Conservation (phyloP, 1,140 invertebrate species). For the Drosophila mayri region DNA sequence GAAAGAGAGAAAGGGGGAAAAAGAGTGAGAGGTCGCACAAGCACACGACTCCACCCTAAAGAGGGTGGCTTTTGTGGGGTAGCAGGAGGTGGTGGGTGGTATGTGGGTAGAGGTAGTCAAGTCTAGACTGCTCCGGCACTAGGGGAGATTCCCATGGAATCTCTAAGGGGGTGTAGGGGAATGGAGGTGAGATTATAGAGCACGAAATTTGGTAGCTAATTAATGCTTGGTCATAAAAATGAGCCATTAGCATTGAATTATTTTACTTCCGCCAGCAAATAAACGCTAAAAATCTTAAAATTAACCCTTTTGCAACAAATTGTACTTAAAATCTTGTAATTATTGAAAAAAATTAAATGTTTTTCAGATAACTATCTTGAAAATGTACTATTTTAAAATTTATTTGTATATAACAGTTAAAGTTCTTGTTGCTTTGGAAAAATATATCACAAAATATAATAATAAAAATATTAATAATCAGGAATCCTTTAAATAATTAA, state of each 20-base stretch:
- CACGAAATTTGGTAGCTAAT: not conserved
- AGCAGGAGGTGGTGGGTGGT: too few species aligned
- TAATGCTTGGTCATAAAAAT: not conserved
- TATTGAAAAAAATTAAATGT: too few species aligned
- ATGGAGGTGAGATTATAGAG: not conserved
- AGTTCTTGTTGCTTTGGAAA: too few species aligned
- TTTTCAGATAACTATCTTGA: not conserved
- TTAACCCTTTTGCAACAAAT: not conserved
- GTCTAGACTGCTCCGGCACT: constrained; percentile 5
- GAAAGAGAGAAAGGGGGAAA: not conserved
- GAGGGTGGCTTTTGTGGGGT: constrained; percentile 3
- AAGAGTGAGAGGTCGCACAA: not conserved
- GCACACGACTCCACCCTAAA: constrained; percentile 18
- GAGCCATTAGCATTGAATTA: not conserved
- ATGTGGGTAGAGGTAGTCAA: not conserved
- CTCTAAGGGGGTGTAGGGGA: not conserved
- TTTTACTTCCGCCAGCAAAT: not conserved
- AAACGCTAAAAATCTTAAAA: not conserved
- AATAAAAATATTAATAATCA: too few species aligned
- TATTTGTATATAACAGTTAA: too few species aligned
- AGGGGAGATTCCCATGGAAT: constrained; percentile 3
- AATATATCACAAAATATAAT: too few species aligned
- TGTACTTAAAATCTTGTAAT: not conserved
- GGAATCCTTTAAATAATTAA: too few species aligned
- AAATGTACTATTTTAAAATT: too few species aligned